phyloP scores from a whole-genome alignment of 2,113 vertebrate species.

The Labrus mixtus region DNA sequence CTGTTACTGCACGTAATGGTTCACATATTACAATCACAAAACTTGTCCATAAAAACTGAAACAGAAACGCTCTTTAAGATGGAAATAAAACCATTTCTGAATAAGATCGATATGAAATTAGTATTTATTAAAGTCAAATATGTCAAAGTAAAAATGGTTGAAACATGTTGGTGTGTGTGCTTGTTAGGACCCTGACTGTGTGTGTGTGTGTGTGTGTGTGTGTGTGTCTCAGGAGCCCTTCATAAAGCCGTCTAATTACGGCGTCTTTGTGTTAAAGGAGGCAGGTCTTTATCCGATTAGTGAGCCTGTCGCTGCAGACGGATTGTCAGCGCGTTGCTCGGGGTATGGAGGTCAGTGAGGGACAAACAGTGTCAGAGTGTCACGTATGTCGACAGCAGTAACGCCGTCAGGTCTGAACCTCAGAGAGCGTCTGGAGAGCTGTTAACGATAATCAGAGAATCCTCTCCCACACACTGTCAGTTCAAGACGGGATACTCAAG shows the following conservation, averaged over 20 bases:
- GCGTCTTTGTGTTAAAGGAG: conserved; percentile 47
- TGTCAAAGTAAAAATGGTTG: too few relatives aligned
- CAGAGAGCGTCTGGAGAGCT: not conserved
- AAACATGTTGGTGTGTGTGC: too few relatives aligned
- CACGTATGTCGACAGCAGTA: not conserved
- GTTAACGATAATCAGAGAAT: not conserved
- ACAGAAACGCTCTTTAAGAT: too few relatives aligned
- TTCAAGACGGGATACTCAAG: too few relatives aligned
- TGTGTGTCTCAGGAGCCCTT: not conserved
- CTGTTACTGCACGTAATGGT: too few relatives aligned
- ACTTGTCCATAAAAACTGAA: too few relatives aligned
- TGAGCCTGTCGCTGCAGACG: conserved; percentile 8
- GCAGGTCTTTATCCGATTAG: conserved; percentile 50
- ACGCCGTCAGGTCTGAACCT: not conserved
- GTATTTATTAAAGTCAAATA: too few relatives aligned
- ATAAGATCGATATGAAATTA: too few relatives aligned
- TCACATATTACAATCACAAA: too few relatives aligned
- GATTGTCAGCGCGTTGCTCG: conserved; percentile 6
- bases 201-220: not conserved
- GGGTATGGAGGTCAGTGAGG: conserved; percentile 8
- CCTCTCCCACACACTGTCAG: too few relatives aligned
- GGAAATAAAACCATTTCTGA: too few relatives aligned
- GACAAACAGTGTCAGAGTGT: conserved; percentile 4
- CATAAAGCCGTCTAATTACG: conserved; percentile 59
- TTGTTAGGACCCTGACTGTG: too few relatives aligned